Conservation (phyloP, 2,797 vertebrate species). For the Chelon labrosus region DNA sequence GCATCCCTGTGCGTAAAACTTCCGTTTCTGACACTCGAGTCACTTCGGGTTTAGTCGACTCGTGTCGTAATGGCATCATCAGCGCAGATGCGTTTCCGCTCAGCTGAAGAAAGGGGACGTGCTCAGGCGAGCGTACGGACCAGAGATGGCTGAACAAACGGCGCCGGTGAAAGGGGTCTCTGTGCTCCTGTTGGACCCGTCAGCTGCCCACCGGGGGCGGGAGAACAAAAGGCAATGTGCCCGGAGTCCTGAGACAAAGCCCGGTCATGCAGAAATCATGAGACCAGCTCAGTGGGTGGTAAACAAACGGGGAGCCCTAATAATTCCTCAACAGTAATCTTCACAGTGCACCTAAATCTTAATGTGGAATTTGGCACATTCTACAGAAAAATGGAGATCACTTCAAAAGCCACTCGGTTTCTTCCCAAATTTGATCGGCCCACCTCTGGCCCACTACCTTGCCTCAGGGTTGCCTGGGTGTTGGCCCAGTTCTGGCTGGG, state of each 20-base stretch:
- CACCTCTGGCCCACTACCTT: no score
- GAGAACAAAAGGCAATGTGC: conserved; percentile 68
- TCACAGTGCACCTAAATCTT: conserved; percentile 60
- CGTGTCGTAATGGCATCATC: conserved; percentile 1
- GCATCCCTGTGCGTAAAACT: conserved; percentile 9
- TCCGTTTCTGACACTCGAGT: neutral
- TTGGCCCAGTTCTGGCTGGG: no score
- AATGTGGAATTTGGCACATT: conserved; percentile 59
- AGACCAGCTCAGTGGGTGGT: conserved; percentile 80
- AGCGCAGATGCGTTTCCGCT: conserved; percentile 27
- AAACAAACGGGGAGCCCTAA: conserved; percentile 69
- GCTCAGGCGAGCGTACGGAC: conserved; percentile 29
- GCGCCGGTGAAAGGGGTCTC: conserved; percentile 70
- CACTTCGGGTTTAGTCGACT: neutral
- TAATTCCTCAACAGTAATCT: conserved; percentile 66
- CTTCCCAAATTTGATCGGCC: no score
- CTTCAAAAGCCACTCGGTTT: conserved; percentile 21
- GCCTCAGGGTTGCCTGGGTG: no score
- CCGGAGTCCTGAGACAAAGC: conserved; percentile 70
- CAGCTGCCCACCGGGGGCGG: conserved; percentile 62
- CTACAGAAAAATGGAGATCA: conserved; percentile 10
- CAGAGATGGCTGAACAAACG: conserved; percentile 38
- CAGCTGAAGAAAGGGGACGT: conserved; percentile 17
- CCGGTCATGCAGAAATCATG: conserved; percentile 80
- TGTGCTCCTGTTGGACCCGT: conserved; percentile 54